These are phyloP conservation scores for Petrophora chlorosata DNA, from an alignment of 2,888 invertebrate species.

Conservation along the genomic window DNA sequence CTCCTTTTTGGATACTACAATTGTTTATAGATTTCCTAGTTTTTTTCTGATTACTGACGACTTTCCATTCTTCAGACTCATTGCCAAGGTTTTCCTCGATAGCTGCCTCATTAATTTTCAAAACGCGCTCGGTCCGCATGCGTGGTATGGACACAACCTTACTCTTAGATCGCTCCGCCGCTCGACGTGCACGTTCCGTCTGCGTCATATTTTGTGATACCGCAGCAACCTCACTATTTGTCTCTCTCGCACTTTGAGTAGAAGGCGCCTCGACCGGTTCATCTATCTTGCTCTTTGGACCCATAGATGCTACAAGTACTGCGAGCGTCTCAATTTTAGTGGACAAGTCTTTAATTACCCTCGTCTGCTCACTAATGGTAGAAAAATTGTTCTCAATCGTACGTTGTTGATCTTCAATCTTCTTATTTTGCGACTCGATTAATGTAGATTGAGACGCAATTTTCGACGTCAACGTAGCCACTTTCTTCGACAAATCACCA, in stretches of 20 bases:
- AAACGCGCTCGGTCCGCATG: background rate
- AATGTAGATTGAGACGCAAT: background rate
- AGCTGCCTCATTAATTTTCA: background rate
- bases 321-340: no score
- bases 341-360: background rate
- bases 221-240: background rate
- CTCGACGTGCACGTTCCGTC: background rate
- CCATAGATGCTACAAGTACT: no score
- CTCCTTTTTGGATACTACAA: background rate
- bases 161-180: background rate
- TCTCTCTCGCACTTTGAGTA: background rate
- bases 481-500: background rate
- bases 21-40: background rate
- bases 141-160: background rate
- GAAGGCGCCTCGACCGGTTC: background rate
- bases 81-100: background rate
- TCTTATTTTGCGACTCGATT: background rate
- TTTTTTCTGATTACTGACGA: background rate
- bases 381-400: background rate
- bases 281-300: background rate
- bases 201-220: background rate
- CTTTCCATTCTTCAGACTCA: background rate
- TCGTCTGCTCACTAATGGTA: background rate
- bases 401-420: background rate
- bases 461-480: background rate